Base-by-base conservation (phyloP, 2,888 invertebrate species). In the Phorcus lineatus region DNA sequence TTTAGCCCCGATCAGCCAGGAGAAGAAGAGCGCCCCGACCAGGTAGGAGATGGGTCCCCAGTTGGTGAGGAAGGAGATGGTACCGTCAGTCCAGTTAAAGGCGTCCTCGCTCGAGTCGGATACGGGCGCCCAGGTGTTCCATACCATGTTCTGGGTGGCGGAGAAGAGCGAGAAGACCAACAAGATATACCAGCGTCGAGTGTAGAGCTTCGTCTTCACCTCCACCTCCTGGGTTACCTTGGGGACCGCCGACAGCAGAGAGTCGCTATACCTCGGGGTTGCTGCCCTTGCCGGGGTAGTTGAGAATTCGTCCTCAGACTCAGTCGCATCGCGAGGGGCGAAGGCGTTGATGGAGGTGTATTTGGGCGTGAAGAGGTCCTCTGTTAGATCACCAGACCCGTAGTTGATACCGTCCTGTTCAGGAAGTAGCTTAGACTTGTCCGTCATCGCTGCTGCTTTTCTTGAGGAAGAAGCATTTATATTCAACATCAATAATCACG, bases 1-100 rank as follows among this genome's bases (percentile, higher is more conserved):
- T 82, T 84, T 85, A 4, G 82, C 82, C n/a, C 85, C 82, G 54
- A 86, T 28, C 22, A 86, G 57, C 86, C 86, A 86, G 0, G 85
- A 82, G 36, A 81, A 82, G 40, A 84, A 62, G 17, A 85, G 24
- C 0, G 81, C 81, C 11, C 57, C 31, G 9, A 83, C 17, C 16
- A 85, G 75, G 66, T 74, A 83, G 4, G 84, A 36, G 31, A 86
- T 80, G 6, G 80, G 80, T 4, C 85, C 86, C 85, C 85, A 84
- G 80, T 85, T 85, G 13, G 75, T 78, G 55, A 84, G 22, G 78
- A 84, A 76, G 24, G 84, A 82, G 16, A 86, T 81, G 9, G 79
- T 83, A 2, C 79, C 76, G 74, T 86, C 81, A 1, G 31, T 17
- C 86, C 86, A 85, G n/a, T 79, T 79, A 54, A 85, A 83, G 13